phyloP scores from a whole-genome alignment of 2,797 vertebrate species.

The Aquila chrysaetos region DNA sequence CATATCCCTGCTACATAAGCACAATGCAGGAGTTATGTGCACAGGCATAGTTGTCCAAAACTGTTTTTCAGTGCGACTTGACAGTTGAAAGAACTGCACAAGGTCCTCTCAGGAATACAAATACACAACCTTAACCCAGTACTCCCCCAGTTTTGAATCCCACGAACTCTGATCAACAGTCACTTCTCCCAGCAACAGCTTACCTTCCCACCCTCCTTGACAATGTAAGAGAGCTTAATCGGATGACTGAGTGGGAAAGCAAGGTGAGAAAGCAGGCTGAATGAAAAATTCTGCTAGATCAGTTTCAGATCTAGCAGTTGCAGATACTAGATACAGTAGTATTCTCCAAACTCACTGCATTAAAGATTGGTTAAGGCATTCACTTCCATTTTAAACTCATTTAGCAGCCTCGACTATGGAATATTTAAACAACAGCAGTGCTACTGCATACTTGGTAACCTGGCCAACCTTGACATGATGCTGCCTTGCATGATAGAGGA shows the following conservation, averaged over 20 bases:
- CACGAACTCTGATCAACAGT: background rate
- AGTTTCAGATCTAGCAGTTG: background rate
- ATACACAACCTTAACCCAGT: background rate
- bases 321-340: background rate
- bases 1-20: background rate
- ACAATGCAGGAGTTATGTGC: background rate
- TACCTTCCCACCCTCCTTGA: background rate
- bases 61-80: background rate
- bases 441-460: background rate
- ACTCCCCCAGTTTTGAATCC: background rate
- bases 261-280: background rate
- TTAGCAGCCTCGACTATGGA: background rate
- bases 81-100: background rate
- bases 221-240: background rate
- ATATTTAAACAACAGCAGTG: background rate
- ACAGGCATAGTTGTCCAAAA: background rate
- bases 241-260: background rate
- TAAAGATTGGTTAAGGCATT: background rate
- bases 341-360: background rate
- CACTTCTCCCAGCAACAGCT: background rate
- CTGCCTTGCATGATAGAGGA: background rate
- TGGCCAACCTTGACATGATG: background rate
- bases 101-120: background rate
- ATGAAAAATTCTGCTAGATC: background rate
- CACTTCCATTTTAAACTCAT: background rate